Conservation (phyloP, 1,140 invertebrate species). For the Manduca sexta region DNA sequence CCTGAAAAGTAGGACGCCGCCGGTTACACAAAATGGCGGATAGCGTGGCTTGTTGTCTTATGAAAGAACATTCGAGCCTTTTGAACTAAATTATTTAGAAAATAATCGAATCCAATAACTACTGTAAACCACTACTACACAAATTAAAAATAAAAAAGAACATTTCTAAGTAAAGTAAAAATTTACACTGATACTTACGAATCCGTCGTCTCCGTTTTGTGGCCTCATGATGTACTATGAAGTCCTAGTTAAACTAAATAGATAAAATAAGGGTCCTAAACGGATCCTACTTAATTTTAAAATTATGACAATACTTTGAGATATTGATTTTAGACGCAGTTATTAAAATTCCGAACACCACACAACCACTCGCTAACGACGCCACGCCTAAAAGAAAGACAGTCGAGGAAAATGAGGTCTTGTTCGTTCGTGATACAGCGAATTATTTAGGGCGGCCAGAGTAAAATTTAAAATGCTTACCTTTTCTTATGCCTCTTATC, state of each 20-base stretch:
- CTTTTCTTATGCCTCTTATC: no score
- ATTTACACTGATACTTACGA: constrained; percentile 43
- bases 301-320: no score
- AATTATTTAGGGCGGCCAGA: no score
- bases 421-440: no score
- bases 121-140: no score
- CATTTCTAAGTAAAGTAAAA: not conserved
- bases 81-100: no score
- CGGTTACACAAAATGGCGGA: constrained; percentile 63
- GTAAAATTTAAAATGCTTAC: no score
- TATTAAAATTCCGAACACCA: not conserved
- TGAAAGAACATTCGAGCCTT: not conserved
- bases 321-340: no score
- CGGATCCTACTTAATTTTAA: no score
- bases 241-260: not conserved
- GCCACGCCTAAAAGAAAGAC: constrained; percentile 64
- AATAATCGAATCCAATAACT: no score
- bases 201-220: constrained; percentile 62
- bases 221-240: constrained; percentile 61
- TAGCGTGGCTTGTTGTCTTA: constrained; percentile 13
- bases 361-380: constrained; percentile 33
- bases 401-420: not conserved
- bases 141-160: no score
- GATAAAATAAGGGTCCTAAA: no score
- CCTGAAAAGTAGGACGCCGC: constrained; percentile 55